Evolutionary conservation across 2,797 vertebrate genomes (phyloP), one percentile per base, ranked within the genome.

Genomic region (Arrhamphus sclerolepis): DNA sequence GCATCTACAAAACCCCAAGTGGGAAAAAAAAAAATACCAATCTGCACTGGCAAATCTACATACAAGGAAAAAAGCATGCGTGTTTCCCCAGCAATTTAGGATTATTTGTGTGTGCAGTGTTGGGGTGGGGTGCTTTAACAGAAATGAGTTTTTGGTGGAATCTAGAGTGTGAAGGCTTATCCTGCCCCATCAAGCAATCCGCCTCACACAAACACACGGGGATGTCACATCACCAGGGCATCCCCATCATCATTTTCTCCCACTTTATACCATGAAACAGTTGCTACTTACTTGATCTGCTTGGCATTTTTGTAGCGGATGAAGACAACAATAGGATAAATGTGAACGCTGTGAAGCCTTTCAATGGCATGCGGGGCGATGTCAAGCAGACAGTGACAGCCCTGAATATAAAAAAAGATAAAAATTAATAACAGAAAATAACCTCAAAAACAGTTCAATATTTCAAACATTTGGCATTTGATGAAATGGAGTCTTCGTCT

Each of bases 221-320:
- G 24, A 40, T 16, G 34, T 14, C 34, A 14, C 43, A 31, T 6
- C 9, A 52, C 18, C 10, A 29, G 34, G 46, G 66, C 21, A 57
- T 62, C 34, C 31, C 34, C 42, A 47, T 49, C 38, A 18, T 50
- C 24, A 24, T 38, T 20, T 22, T 46, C 46, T 41, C 38, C 24
- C 31, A 38, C 52, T 55, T 19, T 34, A 9, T 16, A 38, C 39
- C 20, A 38, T 14, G 9, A 64, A 73, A 56, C 34, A 24, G 42
- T 11, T 18, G 46, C 58, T 52, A 92, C 97, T 93, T 90, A 98
- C 97, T 99, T 99, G 89, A 99, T 96, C 89, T 98, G 97, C 85
- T 98, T 99, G 85, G 96, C 93, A 18, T 97, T 99, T 94, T 97
- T 99, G 93, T 97, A 99, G 85, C 95, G 96, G 85, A 99, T 94